Conservation (phyloP, 2,888 invertebrate species). For the Drosophila recens region DNA sequence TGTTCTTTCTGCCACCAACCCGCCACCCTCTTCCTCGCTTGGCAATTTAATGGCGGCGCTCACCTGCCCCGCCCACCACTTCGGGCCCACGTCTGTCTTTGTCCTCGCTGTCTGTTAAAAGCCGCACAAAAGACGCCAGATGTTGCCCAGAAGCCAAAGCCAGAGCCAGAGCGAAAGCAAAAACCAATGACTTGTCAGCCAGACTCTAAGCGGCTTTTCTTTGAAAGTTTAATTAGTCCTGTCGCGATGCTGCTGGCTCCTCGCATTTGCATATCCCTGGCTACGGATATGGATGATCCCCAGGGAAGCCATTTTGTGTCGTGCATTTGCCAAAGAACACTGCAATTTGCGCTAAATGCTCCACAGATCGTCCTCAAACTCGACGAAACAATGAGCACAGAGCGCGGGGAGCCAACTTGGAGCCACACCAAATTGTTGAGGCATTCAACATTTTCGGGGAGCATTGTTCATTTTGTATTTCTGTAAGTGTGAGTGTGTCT, state of each 20-base stretch:
- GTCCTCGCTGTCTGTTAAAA: slow-evolving; percentile 61
- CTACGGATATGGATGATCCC: slow-evolving; percentile 36
- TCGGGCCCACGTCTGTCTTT: neutral
- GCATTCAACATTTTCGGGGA: slow-evolving; percentile 33
- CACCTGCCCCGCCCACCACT: slow-evolving; percentile 59
- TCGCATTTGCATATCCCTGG: slow-evolving; percentile 72
- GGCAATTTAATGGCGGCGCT: slow-evolving; percentile 65
- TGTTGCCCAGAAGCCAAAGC: slow-evolving; percentile 57
- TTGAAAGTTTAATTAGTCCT: slow-evolving; percentile 79
- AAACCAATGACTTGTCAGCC: slow-evolving; percentile 32
- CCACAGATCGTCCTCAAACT: slow-evolving; percentile 55
- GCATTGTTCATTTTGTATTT: slow-evolving; percentile 45
- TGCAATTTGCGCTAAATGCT: slow-evolving; percentile 73
- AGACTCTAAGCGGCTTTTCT: slow-evolving; percentile 67
- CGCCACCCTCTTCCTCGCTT: slow-evolving; percentile 17
- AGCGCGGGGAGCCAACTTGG: slow-evolving; percentile 39
- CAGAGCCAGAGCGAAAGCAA: neutral
- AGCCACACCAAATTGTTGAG: slow-evolving; percentile 50
- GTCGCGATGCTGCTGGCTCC: slow-evolving; percentile 35
- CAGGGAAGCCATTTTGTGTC: slow-evolving; percentile 38
- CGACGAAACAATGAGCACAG: slow-evolving; percentile 37
- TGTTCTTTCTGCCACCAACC: neutral
- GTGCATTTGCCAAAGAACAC: slow-evolving; percentile 44
- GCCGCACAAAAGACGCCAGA: slow-evolving; percentile 73
- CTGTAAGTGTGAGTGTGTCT: slow-evolving; percentile 15